phyloP scores from a whole-genome alignment of 2,113 vertebrate species.

The Notarius quadriscutis region DNA sequence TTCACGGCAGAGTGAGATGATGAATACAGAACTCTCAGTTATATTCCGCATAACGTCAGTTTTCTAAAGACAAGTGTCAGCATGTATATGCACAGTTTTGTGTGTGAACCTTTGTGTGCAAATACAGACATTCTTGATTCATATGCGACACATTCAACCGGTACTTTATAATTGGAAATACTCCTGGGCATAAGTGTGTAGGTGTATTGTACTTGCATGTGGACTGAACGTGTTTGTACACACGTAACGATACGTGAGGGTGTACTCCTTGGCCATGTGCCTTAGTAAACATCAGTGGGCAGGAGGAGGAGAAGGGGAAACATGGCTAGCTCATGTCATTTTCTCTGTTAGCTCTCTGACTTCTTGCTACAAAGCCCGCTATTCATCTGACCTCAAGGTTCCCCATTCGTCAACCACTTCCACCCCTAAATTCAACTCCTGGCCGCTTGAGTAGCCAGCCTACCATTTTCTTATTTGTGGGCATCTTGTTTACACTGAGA shows the following conservation, averaged over 20 bases:
- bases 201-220: constrained; percentile 37
- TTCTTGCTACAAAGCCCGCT: constrained; percentile 67
- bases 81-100: constrained; percentile 34
- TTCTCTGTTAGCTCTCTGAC: constrained; percentile 69
- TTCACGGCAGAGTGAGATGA: constrained; percentile 56
- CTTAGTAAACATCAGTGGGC: constrained; percentile 65
- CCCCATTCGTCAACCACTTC: constrained; percentile 65
- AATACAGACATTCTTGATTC: background rate
- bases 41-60: constrained; percentile 48
- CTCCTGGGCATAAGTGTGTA: constrained; percentile 10
- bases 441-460: constrained; percentile 47
- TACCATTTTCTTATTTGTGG: constrained; percentile 63
- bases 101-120: constrained; percentile 14
- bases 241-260: constrained; percentile 39
- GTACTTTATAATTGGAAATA: background rate
- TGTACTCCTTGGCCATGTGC: constrained; percentile 64
- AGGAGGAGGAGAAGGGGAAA: constrained; percentile 46
- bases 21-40: constrained; percentile 68
- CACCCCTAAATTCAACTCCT: constrained; percentile 62
- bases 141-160: background rate
- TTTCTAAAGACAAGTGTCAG: constrained; percentile 29
- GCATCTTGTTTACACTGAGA: constrained; percentile 68
- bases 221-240: constrained; percentile 25
- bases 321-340: constrained; percentile 65
- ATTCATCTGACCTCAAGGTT: constrained; percentile 66